These are phyloP conservation scores for Myotis vivesi DNA, from an alignment of 2,797 vertebrate species.

Conservation along the genomic window DNA sequence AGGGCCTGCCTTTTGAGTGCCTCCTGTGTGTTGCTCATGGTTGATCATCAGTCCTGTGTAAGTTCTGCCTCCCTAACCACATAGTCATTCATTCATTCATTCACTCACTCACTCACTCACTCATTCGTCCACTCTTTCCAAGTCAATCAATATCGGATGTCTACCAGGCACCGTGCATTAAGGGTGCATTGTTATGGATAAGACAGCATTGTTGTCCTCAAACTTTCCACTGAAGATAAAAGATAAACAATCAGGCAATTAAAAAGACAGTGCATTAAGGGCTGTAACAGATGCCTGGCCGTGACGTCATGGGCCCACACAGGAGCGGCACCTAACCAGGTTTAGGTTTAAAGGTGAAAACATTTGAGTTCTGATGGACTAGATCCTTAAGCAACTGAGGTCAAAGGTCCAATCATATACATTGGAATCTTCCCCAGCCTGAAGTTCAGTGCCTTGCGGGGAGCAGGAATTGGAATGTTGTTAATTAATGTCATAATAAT, in stretches of 20 bases:
- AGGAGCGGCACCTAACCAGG: not conserved
- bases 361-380: not conserved
- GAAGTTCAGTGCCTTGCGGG: not conserved
- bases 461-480: not conserved
- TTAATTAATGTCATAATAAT: not conserved
- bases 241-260: not conserved
- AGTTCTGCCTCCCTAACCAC: not conserved
- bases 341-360: not conserved
- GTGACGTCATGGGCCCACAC: not conserved
- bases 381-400: not conserved
- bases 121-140: not conserved
- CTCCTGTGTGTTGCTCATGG: not conserved
- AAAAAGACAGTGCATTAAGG: not conserved
- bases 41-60: not conserved
- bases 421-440: not conserved
- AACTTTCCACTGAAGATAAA: not conserved
- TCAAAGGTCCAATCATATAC: not conserved
- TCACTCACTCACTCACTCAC: not conserved
- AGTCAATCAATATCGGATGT: not conserved
- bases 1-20: not conserved
- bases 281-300: not conserved
- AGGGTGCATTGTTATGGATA: not conserved
- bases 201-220: not conserved
- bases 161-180: not conserved
- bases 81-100: not conserved